Evolutionary conservation across 2,113 vertebrate genomes (phyloP).

Genomic region (Dasyprocta punctata): DNA sequence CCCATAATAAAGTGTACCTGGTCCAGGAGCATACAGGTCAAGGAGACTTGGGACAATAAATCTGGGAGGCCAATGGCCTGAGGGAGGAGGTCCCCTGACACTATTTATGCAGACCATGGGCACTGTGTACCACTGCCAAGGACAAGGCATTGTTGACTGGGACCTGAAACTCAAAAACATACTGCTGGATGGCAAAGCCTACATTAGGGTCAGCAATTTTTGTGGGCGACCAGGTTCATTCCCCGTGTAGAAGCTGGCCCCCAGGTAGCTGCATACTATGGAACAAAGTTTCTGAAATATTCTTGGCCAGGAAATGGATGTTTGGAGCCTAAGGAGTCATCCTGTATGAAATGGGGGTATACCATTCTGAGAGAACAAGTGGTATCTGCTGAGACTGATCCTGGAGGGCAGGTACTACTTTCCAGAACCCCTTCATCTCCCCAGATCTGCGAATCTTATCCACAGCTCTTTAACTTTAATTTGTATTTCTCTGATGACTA

Average conservation of each 20-base stretch:
- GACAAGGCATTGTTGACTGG: neutral
- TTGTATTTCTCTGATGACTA: neutral
- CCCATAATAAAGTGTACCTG: neutral
- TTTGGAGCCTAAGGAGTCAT: neutral
- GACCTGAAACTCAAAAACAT: neutral
- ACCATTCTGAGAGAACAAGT: neutral
- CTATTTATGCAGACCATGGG: neutral
- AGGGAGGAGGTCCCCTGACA: neutral
- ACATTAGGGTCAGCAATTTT: neutral
- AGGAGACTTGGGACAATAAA: too few species aligned
- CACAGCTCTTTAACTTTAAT: neutral
- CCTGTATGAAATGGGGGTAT: neutral
- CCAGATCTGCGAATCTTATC: neutral
- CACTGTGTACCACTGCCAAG: neutral
- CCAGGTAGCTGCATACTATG: neutral
- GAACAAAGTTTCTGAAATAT: neutral
- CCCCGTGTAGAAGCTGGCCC: neutral
- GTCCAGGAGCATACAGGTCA: neutral
- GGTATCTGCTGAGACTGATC: neutral
- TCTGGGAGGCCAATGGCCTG: neutral
- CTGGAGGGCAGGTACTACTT: neutral
- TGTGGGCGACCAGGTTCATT: neutral
- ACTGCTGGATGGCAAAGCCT: neutral
- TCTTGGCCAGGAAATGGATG: neutral
- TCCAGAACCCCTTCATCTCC: neutral